These are phyloP conservation scores for Smutsia temminckii DNA, from an alignment of 2,797 vertebrate species.

Conservation along the genomic window DNA sequence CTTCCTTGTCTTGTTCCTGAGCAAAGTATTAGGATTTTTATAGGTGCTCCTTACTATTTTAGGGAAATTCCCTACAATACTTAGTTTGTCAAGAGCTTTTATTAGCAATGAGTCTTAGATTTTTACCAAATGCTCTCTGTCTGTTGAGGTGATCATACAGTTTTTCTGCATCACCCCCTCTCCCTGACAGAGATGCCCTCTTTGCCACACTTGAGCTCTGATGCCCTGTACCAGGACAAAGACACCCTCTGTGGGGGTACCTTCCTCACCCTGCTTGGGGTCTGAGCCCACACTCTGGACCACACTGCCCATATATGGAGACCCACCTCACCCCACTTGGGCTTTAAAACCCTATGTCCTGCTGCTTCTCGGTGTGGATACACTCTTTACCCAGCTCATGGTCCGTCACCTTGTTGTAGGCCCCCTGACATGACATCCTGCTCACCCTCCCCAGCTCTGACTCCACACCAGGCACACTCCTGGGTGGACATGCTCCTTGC, in stretches of 20 bases:
- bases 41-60: background rate
- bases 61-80: background rate
- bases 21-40: background rate
- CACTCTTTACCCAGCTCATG: too few relatives aligned
- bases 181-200: background rate
- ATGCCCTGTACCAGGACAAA: background rate
- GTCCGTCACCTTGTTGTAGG: background rate
- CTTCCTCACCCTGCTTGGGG: background rate
- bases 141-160: background rate
- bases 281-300: background rate
- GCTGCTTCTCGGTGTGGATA: background rate
- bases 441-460: background rate
- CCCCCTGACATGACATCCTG: background rate
- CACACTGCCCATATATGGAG: background rate
- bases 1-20: background rate
- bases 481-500: background rate
- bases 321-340: background rate
- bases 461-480: background rate
- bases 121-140: background rate
- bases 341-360: background rate
- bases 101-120: background rate
- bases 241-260: too few relatives aligned
- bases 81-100: background rate
- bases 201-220: background rate
- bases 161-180: background rate